A percentile compares a stretch with the other conserved stretches of the same genome.
Conservation (phyloP, 2,113 vertebrate genomes). For the Menidia beryllina region DNA sequence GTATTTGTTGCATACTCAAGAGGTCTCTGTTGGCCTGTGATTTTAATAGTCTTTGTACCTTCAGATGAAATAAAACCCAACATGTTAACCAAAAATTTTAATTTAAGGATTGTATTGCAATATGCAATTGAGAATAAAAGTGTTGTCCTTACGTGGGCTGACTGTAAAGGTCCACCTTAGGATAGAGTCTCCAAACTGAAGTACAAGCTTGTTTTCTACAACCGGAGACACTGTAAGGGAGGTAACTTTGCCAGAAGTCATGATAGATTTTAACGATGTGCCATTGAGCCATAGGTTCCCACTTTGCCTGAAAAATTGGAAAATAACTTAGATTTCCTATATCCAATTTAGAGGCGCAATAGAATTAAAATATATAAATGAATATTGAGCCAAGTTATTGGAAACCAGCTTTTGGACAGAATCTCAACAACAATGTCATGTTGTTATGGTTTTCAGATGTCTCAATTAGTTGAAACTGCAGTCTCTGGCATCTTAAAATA, state of each 20-base stretch:
- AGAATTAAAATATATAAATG: not conserved
- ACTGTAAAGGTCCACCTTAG: slow-evolving; percentile 61
- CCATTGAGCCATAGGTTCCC: slow-evolving; percentile 64
- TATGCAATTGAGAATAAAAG: not conserved
- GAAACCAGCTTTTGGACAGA: too few species aligned
- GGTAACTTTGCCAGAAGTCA: slow-evolving; percentile 38
- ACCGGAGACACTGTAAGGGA: slow-evolving; percentile 62
- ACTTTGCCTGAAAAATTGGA: slow-evolving; percentile 40
- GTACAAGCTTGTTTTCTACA: slow-evolving; percentile 57
- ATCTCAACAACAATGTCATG: too few species aligned
- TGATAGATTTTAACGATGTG: slow-evolving; percentile 45
- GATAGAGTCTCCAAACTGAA: slow-evolving; percentile 31
- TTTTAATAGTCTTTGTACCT: slow-evolving; percentile 55
- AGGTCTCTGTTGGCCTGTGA: slow-evolving; percentile 57
- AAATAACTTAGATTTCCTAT: not conserved
- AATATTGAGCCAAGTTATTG: too few species aligned
- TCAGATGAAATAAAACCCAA: not conserved
- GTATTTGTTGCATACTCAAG: not conserved
- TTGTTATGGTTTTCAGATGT: too few species aligned
- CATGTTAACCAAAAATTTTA: not conserved
- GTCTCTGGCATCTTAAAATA: too few species aligned
- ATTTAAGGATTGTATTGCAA: not conserved
- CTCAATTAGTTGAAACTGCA: too few species aligned
- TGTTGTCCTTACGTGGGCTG: slow-evolving; percentile 51
- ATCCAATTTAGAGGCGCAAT: not conserved